Conservation (phyloP, 2,113 vertebrate species). For the Dicrurus megarhynchus region DNA sequence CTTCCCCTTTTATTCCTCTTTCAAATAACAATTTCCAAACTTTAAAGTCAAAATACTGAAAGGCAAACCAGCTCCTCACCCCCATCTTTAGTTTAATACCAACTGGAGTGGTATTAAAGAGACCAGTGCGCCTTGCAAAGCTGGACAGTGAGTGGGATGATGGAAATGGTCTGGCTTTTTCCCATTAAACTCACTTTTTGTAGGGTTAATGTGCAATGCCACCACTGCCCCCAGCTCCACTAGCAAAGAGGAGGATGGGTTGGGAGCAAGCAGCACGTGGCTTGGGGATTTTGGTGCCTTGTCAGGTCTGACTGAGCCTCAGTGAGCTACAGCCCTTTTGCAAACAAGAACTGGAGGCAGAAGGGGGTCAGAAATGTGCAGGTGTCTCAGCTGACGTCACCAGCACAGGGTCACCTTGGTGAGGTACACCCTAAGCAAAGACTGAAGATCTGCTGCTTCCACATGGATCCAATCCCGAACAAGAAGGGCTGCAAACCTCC, state of each 20-base stretch:
- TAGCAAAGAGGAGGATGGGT: background rate
- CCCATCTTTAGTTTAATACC: background rate
- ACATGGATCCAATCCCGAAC: fast-evolving
- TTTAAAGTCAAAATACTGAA: background rate
- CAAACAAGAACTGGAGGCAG: background rate
- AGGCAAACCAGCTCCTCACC: background rate
- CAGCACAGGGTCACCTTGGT: background rate
- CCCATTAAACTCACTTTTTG: background rate
- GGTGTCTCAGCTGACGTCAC: background rate
- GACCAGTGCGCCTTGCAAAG: background rate
- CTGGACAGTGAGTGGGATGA: background rate
- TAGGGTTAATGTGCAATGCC: background rate
- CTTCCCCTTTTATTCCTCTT: background rate
- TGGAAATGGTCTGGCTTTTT: background rate
- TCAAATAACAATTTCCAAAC: background rate
- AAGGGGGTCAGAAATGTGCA: background rate
- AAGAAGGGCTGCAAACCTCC: background rate
- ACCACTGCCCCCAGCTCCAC: background rate
- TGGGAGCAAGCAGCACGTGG: fast-evolving
- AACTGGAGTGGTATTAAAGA: background rate
- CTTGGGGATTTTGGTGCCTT: background rate
- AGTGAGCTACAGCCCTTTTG: background rate
- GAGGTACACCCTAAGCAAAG: background rate
- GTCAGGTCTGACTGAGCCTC: background rate
- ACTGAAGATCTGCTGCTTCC: background rate